phyloP scores from a whole-genome alignment of 2,797 vertebrate species.

The Lycodopsis pacificus region DNA sequence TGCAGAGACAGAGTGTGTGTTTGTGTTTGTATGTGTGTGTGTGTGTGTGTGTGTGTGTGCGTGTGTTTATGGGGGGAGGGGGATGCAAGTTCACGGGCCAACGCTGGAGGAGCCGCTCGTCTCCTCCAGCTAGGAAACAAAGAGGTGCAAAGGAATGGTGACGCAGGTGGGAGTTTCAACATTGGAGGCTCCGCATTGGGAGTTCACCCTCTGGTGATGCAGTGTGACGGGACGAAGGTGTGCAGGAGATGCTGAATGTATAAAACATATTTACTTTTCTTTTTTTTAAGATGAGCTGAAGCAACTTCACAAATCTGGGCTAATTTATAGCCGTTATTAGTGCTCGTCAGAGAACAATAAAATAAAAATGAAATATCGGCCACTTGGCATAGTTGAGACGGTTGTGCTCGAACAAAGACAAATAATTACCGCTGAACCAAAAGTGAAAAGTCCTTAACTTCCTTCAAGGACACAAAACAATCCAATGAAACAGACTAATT shows the following conservation, averaged over 20 bases:
- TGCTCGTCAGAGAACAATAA: not conserved
- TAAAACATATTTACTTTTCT: too few species aligned
- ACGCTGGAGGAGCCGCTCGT: slow-evolving; percentile 38
- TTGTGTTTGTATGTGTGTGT: not conserved
- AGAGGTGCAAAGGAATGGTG: slow-evolving; percentile 56
- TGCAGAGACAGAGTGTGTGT: slow-evolving; percentile 23
- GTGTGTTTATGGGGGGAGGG: not conserved
- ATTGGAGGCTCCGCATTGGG: not conserved
- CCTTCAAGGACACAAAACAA: slow-evolving; percentile 4
- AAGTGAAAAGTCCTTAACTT: slow-evolving; percentile 11
- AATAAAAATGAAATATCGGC: not conserved
- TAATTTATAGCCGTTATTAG: not conserved
- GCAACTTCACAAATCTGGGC: slow-evolving; percentile 16
- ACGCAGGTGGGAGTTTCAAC: too few species aligned
- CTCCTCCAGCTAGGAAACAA: slow-evolving; percentile 69
- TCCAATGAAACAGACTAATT: slow-evolving; percentile 2
- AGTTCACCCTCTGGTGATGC: slow-evolving; percentile 25
- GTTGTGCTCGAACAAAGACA: slow-evolving; percentile 7
- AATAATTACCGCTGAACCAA: not conserved
- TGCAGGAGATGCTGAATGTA: not conserved
- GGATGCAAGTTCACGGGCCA: slow-evolving; percentile 76
- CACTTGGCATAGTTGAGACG: not conserved
- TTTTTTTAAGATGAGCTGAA: too few species aligned
- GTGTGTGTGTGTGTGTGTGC: not conserved
- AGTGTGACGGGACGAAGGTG: not conserved